Base-by-base conservation (phyloP, 1,140 invertebrate genomes). In the Wasmannia auropunctata region DNA sequence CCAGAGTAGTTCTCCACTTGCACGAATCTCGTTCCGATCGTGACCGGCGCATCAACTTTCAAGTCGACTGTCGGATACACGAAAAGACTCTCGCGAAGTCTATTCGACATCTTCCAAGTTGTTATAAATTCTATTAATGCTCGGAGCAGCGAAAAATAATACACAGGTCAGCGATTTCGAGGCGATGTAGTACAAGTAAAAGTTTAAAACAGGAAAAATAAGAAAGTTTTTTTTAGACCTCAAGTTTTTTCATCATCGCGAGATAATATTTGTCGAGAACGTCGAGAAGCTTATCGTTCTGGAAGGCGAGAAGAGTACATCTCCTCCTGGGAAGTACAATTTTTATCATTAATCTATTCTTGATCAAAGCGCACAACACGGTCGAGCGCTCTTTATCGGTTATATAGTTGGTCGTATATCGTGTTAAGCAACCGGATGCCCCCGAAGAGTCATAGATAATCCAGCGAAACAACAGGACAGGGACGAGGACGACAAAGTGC, bases 11-110 rank as follows among this genome's bases (percentile, higher is more conserved):
- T 85, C 70, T 76, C 56, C 72, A 43, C 49, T 85, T 77, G 74
- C 81, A 83, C 79, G 79, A 83, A 83, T 83, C 79, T 83, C 67
- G 79, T 83, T 74, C 37, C 51, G 54, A 74, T 83, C 79, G 79
- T 83, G 79, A 83, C 67, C 69, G 67, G 65, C 79, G 79, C 67
- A 72, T 83, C 79, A 74, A 83, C 79, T 74, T 69, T 72, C 67
- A 58, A 83, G 67, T 70, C 77, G 63, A 83, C 51, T 83, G 67
- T 83, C 79, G 79, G 54, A 37, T 83, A 74, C 51, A 46, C 54
- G 79, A 70, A 70, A 60, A 74, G 79, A 83, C 51, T 69, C 77
- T 72, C 67, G 79, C 22, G 6, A 46, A 74, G 67, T 74, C 79
- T 74, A 60, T 80, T 46, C 28, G 65, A 67, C 49, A 56, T 58